These are phyloP conservation scores for Peromyscus maniculatus DNA, from an alignment of 2,113 vertebrate genomes.

Conservation along the genomic window DNA sequence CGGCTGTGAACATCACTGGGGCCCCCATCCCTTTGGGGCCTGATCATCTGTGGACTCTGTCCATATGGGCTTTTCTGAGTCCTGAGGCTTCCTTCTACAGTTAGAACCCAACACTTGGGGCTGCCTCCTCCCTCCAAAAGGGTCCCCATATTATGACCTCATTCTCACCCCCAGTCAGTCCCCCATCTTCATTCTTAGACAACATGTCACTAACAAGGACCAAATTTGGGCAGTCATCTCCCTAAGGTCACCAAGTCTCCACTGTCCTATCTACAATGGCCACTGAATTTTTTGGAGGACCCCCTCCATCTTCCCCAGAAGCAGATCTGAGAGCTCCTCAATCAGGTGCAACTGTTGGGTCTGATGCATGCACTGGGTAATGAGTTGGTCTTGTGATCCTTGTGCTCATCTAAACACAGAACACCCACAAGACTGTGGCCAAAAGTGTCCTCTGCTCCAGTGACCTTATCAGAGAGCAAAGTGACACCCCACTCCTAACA, in stretches of 20 bases:
- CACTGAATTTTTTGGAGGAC: not conserved
- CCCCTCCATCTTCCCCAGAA: not conserved
- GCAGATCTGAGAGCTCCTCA: not conserved
- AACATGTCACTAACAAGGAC: not conserved
- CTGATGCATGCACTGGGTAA: rapidly evolving
- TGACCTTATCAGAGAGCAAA: not conserved
- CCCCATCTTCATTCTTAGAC: not conserved
- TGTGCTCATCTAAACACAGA: not conserved
- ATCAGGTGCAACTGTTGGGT: not conserved
- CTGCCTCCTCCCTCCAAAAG: not conserved
- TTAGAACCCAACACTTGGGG: not conserved
- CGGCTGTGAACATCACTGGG: too few relatives aligned
- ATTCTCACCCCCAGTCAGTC: not conserved
- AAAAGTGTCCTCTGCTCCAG: too few relatives aligned
- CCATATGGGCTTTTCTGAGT: not conserved
- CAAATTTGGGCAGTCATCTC: not conserved
- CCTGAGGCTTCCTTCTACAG: not conserved
- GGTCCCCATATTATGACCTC: not conserved
- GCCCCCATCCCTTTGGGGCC: not conserved
- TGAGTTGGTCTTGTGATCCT: not conserved
- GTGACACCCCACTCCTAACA: too few relatives aligned
- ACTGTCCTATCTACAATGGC: not conserved
- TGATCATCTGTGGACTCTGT: not conserved
- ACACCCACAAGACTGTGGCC: not conserved
- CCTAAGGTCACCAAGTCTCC: not conserved